Evolutionary conservation across 2,113 vertebrate species (phyloP), one percentile per base, ranked within the genome.

Genomic region (Lepus timidus): DNA sequence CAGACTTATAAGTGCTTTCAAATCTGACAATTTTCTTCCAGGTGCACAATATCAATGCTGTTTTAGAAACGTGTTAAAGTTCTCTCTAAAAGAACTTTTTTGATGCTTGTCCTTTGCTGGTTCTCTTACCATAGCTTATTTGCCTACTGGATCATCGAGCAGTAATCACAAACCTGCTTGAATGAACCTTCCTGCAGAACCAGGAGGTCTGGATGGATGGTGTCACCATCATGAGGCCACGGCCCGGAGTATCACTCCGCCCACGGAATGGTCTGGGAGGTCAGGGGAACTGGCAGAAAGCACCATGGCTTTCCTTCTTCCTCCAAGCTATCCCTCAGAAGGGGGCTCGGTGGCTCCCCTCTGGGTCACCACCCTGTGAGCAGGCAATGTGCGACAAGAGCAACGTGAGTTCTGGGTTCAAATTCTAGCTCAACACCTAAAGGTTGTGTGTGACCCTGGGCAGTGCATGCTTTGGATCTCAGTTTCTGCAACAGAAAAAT

Each of bases 381-480:
- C 33, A 84, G 61, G 25, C 44, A 65, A 19, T 16, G 31, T 88
- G 67, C 80, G 9, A 25, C 70, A 52, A 33, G 75, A 86, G 9
- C 13, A 73, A 23, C 39, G 23, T 78, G 23, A 90, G 31, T 73
- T 91, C 55, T 78, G 58, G 80, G 58, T 62, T 92, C 74, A 75
- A 23, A 62, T 62, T 74, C 65, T 75, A 90, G 79, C 0, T 16
- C 71, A 90, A 31, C 14, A 85, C 73, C 36, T 68, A 83, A 89
- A 93, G 51, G 31, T 22, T 83, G 9, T n/a, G 0, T 52, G 16
- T 89, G 71, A 91, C 44, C 65, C 44, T 75, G 52, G 22, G 25
- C 29, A 67, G 55, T 84, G 85, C 76, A 88, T 70, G 49, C 75
- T 85, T 31, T 78, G 91, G 81, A 86, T 88, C 81, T 96, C 85